Base-by-base conservation (phyloP, 1,140 invertebrate genomes). In the Aphaenogaster rudis region DNA sequence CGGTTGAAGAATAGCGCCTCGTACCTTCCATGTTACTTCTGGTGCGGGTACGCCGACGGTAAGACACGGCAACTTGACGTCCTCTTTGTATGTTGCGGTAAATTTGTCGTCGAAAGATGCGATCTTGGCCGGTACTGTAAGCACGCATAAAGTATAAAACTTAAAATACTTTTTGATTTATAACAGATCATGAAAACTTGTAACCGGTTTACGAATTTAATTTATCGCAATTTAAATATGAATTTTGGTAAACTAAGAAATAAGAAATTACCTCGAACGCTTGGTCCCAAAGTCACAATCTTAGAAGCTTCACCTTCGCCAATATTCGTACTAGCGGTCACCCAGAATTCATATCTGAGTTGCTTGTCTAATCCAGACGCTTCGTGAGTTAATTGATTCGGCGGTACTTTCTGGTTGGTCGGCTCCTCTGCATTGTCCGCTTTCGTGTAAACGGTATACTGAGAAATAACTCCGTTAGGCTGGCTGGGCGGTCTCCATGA, bases 371-470 rank as follows among this genome's bases (percentile, higher is more conserved):
- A 94, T 89, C 98, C 97, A 66, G 97, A 97, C 11, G 98, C 98
- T 94, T 99, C 98, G 96, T 96, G 96, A 90, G 96, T 93, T 88
- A 96, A 88, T 94, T 96, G 92, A 89, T 95, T 95, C 0, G 94
- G 94, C 21, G 95, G 94, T 89, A 98, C 97, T 95, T 97, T 97
- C 90, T 98, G 97, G 77, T 96, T 97, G 33, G 96, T 96, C 0
- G 97, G 96, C 94, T 97, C 96, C 85, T 97, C 97, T 1, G 97
- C 96, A 88, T 96, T 96, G 92, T 97, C 97, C 33, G 97, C 97
- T 94, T 98, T 97, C 0, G 97, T 97, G 95, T 99, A 99, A 9
- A 99, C 97, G 50, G 98, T 99, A 95, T 99, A 99, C 94, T 99
- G 98, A 11, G 97, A 98, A 80, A 99, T 97, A 64, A 99, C 97